Base-by-base conservation (phyloP, 2,888 invertebrate genomes). In the Philereme vetulata region DNA sequence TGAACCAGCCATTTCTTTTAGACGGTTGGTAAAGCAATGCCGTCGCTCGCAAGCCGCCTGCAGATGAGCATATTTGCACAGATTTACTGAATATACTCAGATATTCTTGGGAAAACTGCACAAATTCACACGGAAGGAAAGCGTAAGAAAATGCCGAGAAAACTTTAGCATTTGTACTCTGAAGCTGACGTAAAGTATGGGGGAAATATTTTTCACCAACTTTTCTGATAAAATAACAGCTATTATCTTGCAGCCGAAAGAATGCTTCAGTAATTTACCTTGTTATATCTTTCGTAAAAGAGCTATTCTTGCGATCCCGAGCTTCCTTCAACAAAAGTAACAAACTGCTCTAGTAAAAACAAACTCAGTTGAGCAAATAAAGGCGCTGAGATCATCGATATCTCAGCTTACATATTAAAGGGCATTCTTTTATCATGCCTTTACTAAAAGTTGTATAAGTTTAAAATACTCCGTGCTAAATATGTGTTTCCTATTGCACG, bases 31-130 rank as follows among this genome's bases (percentile, higher is more conserved):
- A 46, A 32, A n/a, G 47, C 35, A 35, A 35, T 47, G 5, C 47
- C 36, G 11, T 5, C 5, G 49, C 47, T 48, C 35, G 9, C 47
- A 35, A 35, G 35, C 10, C 47, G 49, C n/a, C 50, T 38, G 56
- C 56, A 51, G 44, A n/a, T 34, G 40, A 44, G 51, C 21, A 43
- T 40, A 47, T 57, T 46, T 32, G n/a, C 51, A 46, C 47, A 47
- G 47, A 51, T 47, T 51, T 47, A 46, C 36, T 42, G 46, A 21
- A 56, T 51, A 38, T 32, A 34, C 51, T 56, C 40, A 40, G 10
- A 51, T 44, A 51, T 51, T 50, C 50, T 40, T 40, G 33, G 3
- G 33, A 36, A 43, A 32, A 36, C 43, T 47, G 32, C 43, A 52
- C 51, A 38, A 21, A 48, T 44, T 52, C 4, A 40, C 45, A 32